Base-by-base conservation (phyloP, 1,140 invertebrate genomes). In the Heliconius melpomene region DNA sequence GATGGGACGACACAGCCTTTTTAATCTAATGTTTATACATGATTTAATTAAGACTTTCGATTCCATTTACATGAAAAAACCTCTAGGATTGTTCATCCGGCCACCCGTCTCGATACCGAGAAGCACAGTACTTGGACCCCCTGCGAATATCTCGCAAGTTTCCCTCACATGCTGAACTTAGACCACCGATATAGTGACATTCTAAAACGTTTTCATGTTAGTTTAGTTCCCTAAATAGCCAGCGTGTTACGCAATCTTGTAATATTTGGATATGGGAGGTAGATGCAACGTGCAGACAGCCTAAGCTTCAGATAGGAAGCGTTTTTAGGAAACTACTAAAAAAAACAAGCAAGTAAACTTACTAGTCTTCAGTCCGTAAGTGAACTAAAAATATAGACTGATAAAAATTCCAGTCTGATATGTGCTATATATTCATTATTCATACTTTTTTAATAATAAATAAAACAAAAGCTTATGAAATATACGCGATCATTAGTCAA, bases 81-180 rank as follows among this genome's bases (percentile, higher is more conserved):
- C 60, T n/a, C 60, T 66, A 29, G 26, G 60, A 66, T 16, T 29
- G 36, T 38, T 29, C n/a, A 38, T 3, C 6, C 66, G 79, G 60
- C 75, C 80, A 75, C 80, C 80, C 75, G 50, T 52, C 79, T 52
- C 40, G 50, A 32, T 81, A 81, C 80, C 76, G 72, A 23, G 80
- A 81, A 81, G 74, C 75, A 29, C 32, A 26, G 73, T 29, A 50
- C 50, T 52, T 29, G 73, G n/a, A 26, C 40, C 18, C 46, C 26
- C 40, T 38, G 72, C 29, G 80, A 23, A 74, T 78, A 52, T 78
- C 75, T 81, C 57, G 80, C 77, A 77, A 81, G 77, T 72, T 75
- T 81, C 80, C 76, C 46, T 38, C 75, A 29, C 46, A 57, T 40
- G 50, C 73, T 46, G 23, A 38, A 16, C 77, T 32, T 32, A 73